Base-by-base conservation (phyloP, 2,113 vertebrate genomes). In the Entosphenus tridentatus region DNA sequence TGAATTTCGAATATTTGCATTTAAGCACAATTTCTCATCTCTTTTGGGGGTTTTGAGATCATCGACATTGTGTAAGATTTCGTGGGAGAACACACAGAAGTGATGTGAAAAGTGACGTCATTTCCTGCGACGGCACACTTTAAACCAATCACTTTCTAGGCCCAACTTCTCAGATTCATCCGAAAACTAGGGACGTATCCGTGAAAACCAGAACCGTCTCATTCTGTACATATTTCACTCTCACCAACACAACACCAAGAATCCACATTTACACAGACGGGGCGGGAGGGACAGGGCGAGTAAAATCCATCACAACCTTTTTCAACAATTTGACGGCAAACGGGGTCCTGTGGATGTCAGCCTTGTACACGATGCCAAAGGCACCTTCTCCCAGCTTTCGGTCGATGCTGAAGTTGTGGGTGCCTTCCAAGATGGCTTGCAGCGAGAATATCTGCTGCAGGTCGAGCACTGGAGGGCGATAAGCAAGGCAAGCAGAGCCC, bases 381-480 rank as follows among this genome's bases (percentile, higher is more conserved):
- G 62, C 62, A n/a, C 62, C 62, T 65, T 65, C 62, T 65, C 62
- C 62, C n/a, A 65, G n/a, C 62, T 21, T n/a, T 65, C n/a, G n/a
- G 8, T 65, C 62, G 8, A 21, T n/a, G 62, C 62, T 21, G 62
- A 65, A 65, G 62, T 65, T 21, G 8, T 21, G n/a, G 21, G 62
- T 65, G 62, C n/a, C 62, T 65, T 65, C 62, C 8, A n/a, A 21
- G 62, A 65, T 65, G 2, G n/a, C 21, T 65, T n/a, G n/a, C 21
- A 65, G 21, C 21, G 62, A 65, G 62, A 65, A 65, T 16, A 65
- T 65, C 62, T n/a, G 62, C 62, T 65, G 62, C 62, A 65, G n/a
- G n/a, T 65, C 62, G 8, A 65, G n/a, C n/a, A 39, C 39, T 39
- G 39, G 39, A 39, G 39, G 39, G 39, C 39, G 39, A 39, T 39